Evolutionary conservation across 2,888 invertebrate species (phyloP).

Genomic region (Drosophila paranaensis): DNA sequence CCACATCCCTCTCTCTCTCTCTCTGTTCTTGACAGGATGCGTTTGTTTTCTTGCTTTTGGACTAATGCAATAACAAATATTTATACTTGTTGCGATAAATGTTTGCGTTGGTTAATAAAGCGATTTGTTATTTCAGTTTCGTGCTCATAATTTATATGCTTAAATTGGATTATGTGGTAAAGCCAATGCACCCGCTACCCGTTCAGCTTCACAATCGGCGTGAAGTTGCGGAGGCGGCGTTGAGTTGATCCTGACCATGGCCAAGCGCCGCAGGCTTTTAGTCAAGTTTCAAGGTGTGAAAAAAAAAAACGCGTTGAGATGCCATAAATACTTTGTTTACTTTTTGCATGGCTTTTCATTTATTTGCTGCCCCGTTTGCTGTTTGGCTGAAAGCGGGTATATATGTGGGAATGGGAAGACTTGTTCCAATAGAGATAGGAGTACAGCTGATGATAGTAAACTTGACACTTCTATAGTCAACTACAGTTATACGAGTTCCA

Average conservation of each 20-base stretch:
- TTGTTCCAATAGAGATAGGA: too few relatives aligned
- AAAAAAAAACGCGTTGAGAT: conserved; percentile 33
- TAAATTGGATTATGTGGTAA: conserved; percentile 72
- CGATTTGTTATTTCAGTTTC: conserved; percentile 80
- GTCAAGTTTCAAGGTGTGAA: conserved; percentile 70
- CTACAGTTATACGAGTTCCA: too few relatives aligned
- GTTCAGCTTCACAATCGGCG: not conserved
- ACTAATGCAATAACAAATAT: conserved; percentile 83
- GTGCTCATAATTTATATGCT: conserved; percentile 77
- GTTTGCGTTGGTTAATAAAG: conserved; percentile 81
- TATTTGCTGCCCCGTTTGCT: conserved; percentile 12
- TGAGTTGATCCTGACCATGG: conserved; percentile 45
- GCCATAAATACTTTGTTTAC: conserved; percentile 52
- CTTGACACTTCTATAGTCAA: too few relatives aligned
- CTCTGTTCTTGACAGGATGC: conserved; percentile 38
- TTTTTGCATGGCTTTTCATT: conserved; percentile 47
- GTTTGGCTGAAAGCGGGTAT: not conserved
- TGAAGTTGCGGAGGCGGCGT: conserved; percentile 71
- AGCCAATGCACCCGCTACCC: not conserved
- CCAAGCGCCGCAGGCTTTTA: conserved; percentile 46
- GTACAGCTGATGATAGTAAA: too few relatives aligned
- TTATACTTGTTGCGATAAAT: conserved; percentile 84
- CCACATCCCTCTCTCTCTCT: not conserved
- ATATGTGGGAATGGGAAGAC: not conserved
- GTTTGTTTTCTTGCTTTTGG: conserved; percentile 17